A percentile compares a stretch with the other conserved stretches of the same genome.
phyloP scores from a whole-genome alignment of 1,140 invertebrate genomes.

The Orius insidiosus region DNA sequence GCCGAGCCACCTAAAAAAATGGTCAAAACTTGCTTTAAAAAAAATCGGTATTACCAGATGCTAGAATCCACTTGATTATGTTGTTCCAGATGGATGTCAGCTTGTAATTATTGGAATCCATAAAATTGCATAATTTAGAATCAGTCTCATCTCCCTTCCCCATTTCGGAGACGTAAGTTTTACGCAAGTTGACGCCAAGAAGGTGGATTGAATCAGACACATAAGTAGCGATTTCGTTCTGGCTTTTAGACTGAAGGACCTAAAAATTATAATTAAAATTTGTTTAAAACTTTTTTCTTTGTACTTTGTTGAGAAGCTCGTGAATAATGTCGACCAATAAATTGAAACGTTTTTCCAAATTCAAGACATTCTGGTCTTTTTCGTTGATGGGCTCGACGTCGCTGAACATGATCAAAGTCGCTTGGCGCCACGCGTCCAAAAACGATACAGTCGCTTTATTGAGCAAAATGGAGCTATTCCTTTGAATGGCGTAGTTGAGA shows the following conservation, averaged over 20 bases:
- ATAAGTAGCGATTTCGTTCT: slow-evolving; percentile 44
- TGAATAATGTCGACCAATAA: slow-evolving; percentile 64
- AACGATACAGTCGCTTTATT: slow-evolving; percentile 56
- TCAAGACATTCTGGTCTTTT: slow-evolving; percentile 41
- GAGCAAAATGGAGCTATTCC: slow-evolving; percentile 50
- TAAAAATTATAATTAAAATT: slow-evolving; percentile 5
- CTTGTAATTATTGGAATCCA: slow-evolving; percentile 24
- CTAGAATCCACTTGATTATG: slow-evolving; percentile 32
- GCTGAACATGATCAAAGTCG: slow-evolving; percentile 63
- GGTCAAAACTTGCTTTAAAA: too few relatives aligned
- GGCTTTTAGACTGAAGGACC: slow-evolving; percentile 9
- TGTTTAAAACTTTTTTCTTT: too few relatives aligned
- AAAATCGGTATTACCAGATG: slow-evolving; percentile 25
- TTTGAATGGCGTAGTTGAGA: slow-evolving; percentile 50
- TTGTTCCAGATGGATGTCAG: slow-evolving; percentile 31
- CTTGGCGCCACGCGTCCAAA: slow-evolving; percentile 67
- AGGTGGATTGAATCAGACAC: slow-evolving; percentile 50
- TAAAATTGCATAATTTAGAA: slow-evolving; percentile 18
- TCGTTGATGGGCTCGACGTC: slow-evolving; percentile 35
- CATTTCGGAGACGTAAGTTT: slow-evolving; percentile 38
- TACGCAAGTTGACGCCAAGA: slow-evolving; percentile 46
- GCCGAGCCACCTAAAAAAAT: slow-evolving; percentile 47
- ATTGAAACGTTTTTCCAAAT: slow-evolving; percentile 45
- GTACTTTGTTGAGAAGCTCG: slow-evolving; percentile 58
- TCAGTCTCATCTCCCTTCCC: slow-evolving; percentile 19